Conservation (phyloP, 2,888 invertebrate genomes). For the Cancer borealis region DNA sequence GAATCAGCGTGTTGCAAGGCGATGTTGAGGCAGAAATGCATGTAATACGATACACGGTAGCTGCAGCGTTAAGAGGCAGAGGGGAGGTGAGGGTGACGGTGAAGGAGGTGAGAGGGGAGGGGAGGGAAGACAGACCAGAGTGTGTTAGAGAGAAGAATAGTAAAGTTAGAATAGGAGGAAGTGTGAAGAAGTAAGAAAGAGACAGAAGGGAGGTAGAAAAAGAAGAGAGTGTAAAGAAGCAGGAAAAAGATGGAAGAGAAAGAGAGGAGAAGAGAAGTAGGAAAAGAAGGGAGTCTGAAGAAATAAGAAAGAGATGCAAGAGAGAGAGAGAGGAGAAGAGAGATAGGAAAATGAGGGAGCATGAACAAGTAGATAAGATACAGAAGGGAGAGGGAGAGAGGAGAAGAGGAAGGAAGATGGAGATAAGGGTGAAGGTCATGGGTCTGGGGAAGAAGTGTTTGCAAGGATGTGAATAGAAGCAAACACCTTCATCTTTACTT, state of each 20-base stretch:
- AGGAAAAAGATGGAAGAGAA: background rate
- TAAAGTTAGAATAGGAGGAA: background rate
- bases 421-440: background rate
- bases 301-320: background rate
- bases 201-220: background rate
- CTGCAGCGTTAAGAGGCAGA: background rate
- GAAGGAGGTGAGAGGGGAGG: background rate
- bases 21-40: background rate
- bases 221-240: background rate
- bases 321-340: background rate
- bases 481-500: background rate
- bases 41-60: conserved; percentile 14
- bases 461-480: background rate
- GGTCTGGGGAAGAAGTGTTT: background rate
- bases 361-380: background rate
- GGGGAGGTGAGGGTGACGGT: background rate
- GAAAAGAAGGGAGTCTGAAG: too few species aligned
- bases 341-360: background rate
- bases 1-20: background rate
- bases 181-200: background rate
- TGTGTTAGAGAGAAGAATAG: too few species aligned
- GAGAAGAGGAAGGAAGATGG: background rate
- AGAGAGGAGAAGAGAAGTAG: background rate
- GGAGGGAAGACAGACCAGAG: background rate
- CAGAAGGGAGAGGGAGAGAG: background rate